These are phyloP conservation scores for Philypnodon macrostomus DNA, from an alignment of 2,797 vertebrate species.

Conservation along the genomic window DNA sequence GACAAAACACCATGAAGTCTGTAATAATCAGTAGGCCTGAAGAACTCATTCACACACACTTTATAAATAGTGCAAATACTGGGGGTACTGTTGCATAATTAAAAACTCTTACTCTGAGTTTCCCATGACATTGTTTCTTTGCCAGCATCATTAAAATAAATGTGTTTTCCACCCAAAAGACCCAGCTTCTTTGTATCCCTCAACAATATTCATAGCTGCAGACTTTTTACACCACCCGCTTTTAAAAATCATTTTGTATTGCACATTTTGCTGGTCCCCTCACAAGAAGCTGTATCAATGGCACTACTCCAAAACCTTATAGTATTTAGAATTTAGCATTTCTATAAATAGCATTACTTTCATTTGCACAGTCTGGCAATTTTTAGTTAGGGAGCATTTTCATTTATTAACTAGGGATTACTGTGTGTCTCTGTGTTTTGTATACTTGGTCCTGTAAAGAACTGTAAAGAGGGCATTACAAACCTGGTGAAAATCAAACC, in stretches of 20 bases:
- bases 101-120: conserved; percentile 1
- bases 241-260: conserved; percentile 11
- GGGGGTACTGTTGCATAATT: background rate
- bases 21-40: background rate
- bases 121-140: conserved; percentile 6
- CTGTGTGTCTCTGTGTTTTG: conserved; percentile 35
- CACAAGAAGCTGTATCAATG: conserved; percentile 3
- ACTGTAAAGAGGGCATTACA: conserved; percentile 64
- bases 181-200: background rate
- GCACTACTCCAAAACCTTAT: background rate
- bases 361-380: conserved; percentile 27
- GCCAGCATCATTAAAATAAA: conserved; percentile 4
- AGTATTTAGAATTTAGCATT: conserved; percentile 1
- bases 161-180: background rate
- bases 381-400: conserved; percentile 34
- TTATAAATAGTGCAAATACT: conserved; percentile 3
- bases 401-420: conserved; percentile 55
- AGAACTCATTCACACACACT: background rate
- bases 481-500: conserved; percentile 32
- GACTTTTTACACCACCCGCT: too few species aligned
- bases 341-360: conserved; percentile 34
- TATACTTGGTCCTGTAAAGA: too few species aligned
- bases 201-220: conserved; percentile 10
- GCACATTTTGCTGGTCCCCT: background rate
- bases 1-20: background rate